Conservation (phyloP, 2,797 vertebrate species). For the Brachyalestes nurse region DNA sequence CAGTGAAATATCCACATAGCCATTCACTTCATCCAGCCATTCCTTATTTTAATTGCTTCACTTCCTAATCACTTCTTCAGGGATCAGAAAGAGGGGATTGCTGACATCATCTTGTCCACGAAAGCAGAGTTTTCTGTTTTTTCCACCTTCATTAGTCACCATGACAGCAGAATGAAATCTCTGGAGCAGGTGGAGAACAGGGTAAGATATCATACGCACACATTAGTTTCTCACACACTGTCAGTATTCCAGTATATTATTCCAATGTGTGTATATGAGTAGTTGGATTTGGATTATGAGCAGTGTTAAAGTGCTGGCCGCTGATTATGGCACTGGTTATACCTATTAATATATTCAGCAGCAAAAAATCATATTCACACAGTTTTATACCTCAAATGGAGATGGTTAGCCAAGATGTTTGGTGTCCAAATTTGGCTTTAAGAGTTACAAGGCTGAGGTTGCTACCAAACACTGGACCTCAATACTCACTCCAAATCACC, state of each 20-base stretch:
- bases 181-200: conserved; percentile 83
- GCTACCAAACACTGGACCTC: no score
- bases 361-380: no score
- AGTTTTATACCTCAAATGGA: no score
- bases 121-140: conserved; percentile 87
- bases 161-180: conserved; percentile 87
- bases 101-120: conserved; percentile 87
- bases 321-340: not conserved
- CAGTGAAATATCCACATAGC: not conserved
- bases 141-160: conserved; percentile 86
- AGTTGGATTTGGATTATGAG: not conserved
- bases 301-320: not conserved
- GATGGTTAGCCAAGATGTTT: no score
- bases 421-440: no score
- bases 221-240: not conserved
- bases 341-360: not conserved
- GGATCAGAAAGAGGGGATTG: conserved; percentile 89
- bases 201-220: conserved; percentile 45
- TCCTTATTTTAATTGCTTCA: not conserved
- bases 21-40: not conserved
- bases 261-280: not conserved
- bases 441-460: no score
- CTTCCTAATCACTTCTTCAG: conserved; percentile 63
- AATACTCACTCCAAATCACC: no score
- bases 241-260: not conserved